Percentiles rank a stretch among this genome's conserved stretches.
Evolutionary conservation across 1,140 invertebrate species (phyloP).

Genomic region (Argopecten irradians): DNA sequence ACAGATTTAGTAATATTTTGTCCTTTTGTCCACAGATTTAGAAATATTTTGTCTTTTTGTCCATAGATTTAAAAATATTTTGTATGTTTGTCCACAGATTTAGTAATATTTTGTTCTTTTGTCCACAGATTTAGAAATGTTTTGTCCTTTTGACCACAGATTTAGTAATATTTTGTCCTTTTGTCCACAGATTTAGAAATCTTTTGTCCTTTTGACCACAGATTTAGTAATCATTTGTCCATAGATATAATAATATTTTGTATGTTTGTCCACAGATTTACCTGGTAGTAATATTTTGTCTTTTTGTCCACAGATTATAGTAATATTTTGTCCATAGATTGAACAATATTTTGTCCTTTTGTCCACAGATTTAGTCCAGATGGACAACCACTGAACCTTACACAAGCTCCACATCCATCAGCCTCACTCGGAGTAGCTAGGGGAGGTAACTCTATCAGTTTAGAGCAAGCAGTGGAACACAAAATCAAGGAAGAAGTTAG

Average conservation of each 20-base stretch:
- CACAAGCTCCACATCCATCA: neutral
- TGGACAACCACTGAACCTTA: constrained; percentile 36
- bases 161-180: neutral
- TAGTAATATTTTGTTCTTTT: too few species aligned
- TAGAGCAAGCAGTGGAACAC: constrained; percentile 33
- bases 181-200: neutral
- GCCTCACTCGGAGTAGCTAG: neutral
- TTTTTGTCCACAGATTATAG: neutral
- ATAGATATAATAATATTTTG: neutral
- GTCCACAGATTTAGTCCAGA: constrained; percentile 25
- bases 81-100: too few species aligned
- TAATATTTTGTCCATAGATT: neutral
- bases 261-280: neutral
- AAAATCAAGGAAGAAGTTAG: constrained; percentile 43
- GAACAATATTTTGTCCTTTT: neutral
- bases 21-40: too few species aligned
- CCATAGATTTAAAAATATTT: too few species aligned
- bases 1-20: too few species aligned
- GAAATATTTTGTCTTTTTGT: too few species aligned
- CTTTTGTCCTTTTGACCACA: neutral
- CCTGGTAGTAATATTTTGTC: too few species aligned
- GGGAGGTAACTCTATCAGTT: neutral
- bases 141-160: too few species aligned
- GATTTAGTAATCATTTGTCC: too few species aligned
- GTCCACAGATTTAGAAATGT: too few species aligned